phyloP scores from a whole-genome alignment of 2,797 vertebrate genomes.

The Macroramphosus scolopax region DNA sequence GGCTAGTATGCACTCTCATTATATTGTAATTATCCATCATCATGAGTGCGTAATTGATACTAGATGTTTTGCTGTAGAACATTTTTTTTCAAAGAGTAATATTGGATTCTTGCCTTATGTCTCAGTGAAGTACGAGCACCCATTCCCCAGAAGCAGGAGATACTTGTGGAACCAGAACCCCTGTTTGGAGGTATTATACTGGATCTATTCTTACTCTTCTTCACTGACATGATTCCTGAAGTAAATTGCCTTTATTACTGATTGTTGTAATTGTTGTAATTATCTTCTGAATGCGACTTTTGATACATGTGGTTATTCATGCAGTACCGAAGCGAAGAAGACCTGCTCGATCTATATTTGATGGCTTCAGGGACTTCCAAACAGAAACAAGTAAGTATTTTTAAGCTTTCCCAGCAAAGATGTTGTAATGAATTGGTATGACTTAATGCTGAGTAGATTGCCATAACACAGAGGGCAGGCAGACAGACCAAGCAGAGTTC shows the following conservation, averaged over 20 bases:
- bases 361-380: conserved; percentile 98
- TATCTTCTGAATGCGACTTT: background rate
- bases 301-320: conserved; percentile 2
- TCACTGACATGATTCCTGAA: background rate
- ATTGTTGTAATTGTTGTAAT: background rate
- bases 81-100: background rate
- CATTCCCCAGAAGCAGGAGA: conserved; percentile 99
- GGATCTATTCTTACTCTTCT: too few relatives aligned
- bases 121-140: conserved; percentile 95
- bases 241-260: background rate
- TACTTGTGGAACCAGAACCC: conserved; percentile 96
- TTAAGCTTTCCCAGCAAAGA: background rate
- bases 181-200: conserved; percentile 87
- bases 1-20: too few relatives aligned
- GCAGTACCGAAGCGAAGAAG: conserved; percentile 95
- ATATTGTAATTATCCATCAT: background rate
- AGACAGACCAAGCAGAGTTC: too few relatives aligned
- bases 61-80: conserved; percentile 1
- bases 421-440: too few relatives aligned
- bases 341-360: conserved; percentile 97
- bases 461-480: too few relatives aligned
- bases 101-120: conserved; percentile 32
- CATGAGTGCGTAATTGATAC: background rate
- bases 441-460: too few relatives aligned
- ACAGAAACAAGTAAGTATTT: conserved; percentile 92